These are phyloP conservation scores for Augochlorella aurata DNA, from an alignment of 2,888 invertebrate genomes.

Conservation along the genomic window DNA sequence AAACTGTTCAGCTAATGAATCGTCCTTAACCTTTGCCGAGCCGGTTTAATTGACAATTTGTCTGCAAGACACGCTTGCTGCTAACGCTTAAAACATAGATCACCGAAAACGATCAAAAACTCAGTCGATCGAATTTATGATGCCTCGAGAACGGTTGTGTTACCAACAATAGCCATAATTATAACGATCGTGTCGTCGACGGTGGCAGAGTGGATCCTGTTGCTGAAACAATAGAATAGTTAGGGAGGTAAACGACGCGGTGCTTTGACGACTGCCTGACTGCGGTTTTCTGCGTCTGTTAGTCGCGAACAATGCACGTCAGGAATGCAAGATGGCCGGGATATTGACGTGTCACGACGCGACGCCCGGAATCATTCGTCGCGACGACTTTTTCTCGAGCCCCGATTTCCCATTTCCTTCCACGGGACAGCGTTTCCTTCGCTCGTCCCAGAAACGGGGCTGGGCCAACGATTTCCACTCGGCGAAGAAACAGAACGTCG, in stretches of 20 bases:
- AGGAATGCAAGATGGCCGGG: background rate
- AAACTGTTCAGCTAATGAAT: slow-evolving; percentile 13
- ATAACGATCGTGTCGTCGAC: background rate
- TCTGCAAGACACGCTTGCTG: background rate
- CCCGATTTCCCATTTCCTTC: slow-evolving; percentile 43
- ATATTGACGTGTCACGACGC: slow-evolving; percentile 1
- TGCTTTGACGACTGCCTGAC: slow-evolving; percentile 25
- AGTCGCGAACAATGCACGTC: background rate
- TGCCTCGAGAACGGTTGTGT: slow-evolving; percentile 7
- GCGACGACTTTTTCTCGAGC: slow-evolving; percentile 8
- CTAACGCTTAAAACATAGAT: background rate
- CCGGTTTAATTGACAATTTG: slow-evolving; percentile 13
- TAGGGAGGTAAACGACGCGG: slow-evolving; percentile 60
- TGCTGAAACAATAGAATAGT: slow-evolving; percentile 68
- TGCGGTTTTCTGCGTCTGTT: slow-evolving; percentile 56
- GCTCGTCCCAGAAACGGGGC: slow-evolving; percentile 39
- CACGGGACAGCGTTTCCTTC: slow-evolving; percentile 3
- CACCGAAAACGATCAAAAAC: background rate
- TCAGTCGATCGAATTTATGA: background rate
- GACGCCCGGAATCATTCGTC: background rate
- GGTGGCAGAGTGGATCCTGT: slow-evolving; percentile 5
- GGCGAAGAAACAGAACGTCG: slow-evolving; percentile 47
- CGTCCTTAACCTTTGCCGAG: slow-evolving; percentile 32
- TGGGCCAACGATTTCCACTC: slow-evolving; percentile 39
- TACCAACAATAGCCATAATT: slow-evolving; percentile 40